These are phyloP conservation scores for Galerucella nymphaeae DNA, from an alignment of 2,888 invertebrate genomes.

Conservation along the genomic window DNA sequence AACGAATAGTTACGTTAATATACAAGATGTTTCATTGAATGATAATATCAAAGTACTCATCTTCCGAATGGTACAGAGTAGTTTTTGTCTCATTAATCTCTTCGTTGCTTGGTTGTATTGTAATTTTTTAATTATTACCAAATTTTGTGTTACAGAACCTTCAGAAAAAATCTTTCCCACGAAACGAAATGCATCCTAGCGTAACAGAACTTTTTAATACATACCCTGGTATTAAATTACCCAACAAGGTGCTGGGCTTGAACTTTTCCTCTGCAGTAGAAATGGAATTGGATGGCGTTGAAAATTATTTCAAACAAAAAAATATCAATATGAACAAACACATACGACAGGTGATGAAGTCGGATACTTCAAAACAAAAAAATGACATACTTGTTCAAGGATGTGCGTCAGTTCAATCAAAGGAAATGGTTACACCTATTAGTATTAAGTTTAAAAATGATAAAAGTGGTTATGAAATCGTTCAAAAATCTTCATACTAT, in stretches of 20 bases:
- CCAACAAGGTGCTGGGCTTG: constrained; percentile 12
- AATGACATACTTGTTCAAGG: no score
- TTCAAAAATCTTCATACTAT: not conserved
- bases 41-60: no score
- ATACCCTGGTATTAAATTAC: constrained; percentile 40
- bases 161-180: constrained; percentile 24
- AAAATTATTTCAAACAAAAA: constrained; percentile 43
- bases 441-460: constrained; percentile 19
- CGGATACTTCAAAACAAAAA: not conserved
- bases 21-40: no score
- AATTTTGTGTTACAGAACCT: constrained; percentile 42
- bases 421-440: constrained; percentile 17
- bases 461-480: constrained; percentile 16
- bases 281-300: constrained; percentile 49
- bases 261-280: constrained; percentile 45
- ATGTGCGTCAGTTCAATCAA: constrained; percentile 17
- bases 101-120: no score
- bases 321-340: constrained; percentile 29
- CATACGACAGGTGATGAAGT: constrained; percentile 11
- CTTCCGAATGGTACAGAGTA: no score
- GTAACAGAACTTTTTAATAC: constrained; percentile 38
- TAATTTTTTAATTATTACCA: not conserved
- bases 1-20: not conserved
- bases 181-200: constrained; percentile 32
- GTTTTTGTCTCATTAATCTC: no score